These are phyloP conservation scores for Psittacula echo DNA, from an alignment of 2,797 vertebrate species.

Conservation along the genomic window DNA sequence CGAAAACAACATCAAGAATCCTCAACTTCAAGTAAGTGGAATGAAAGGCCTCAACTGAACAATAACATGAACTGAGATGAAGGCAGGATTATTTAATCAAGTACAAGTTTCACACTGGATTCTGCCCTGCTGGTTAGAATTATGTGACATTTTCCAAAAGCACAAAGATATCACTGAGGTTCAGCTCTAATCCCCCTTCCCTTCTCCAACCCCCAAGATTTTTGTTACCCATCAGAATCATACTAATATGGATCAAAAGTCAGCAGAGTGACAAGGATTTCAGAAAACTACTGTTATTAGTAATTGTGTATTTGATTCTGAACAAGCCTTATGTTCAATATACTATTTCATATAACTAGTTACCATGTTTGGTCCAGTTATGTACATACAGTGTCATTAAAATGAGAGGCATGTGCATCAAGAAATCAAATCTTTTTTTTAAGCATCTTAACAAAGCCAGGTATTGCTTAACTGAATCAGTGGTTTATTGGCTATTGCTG, in stretches of 20 bases:
- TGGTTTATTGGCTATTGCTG: background rate
- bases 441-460: background rate
- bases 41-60: background rate
- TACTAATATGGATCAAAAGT: background rate
- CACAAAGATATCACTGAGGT: background rate
- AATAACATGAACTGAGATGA: background rate
- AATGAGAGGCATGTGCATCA: background rate
- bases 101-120: background rate
- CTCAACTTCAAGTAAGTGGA: background rate
- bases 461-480: background rate
- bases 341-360: background rate
- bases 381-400: background rate
- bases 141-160: background rate
- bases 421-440: background rate
- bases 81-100: background rate
- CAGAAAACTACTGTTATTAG: background rate
- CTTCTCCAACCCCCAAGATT: background rate
- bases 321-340: background rate
- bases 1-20: background rate
- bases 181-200: background rate
- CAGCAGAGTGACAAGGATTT: accelerated
- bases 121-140: background rate
- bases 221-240: background rate
- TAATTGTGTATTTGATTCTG: background rate
- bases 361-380: background rate